Percentiles rank a stretch among this genome's conserved stretches.
These are phyloP conservation scores for Osmerus mordax DNA, from an alignment of 2,113 vertebrate genomes.

Conservation along the genomic window DNA sequence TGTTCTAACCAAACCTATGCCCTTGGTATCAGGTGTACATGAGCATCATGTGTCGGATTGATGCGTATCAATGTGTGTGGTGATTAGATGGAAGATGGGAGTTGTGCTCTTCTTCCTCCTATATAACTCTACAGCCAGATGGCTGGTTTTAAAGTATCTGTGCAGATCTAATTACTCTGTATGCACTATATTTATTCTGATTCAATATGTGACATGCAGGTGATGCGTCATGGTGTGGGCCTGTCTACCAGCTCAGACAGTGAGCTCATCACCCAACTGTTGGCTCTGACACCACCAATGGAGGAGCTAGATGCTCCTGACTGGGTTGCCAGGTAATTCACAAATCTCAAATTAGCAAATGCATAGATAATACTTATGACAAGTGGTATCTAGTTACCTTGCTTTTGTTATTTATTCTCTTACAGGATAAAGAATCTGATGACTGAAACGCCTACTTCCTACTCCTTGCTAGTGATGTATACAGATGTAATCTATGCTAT, in stretches of 20 bases:
- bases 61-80: not conserved
- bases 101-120: too few species aligned
- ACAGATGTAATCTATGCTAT: constrained; percentile 94
- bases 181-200: not conserved
- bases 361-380: not conserved
- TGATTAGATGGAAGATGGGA: not conserved
- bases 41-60: not conserved
- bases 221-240: constrained; percentile 93
- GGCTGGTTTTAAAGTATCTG: too few species aligned
- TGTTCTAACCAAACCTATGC: too few species aligned
- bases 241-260: constrained; percentile 96
- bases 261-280: constrained; percentile 94
- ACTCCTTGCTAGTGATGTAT: constrained; percentile 93
- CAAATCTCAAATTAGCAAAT: too few species aligned
- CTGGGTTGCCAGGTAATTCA: constrained; percentile 91
- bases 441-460: constrained; percentile 91
- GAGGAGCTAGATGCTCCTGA: constrained; percentile 87
- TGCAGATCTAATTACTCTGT: not conserved
- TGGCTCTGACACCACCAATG: constrained; percentile 91
- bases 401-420: constrained; percentile 21
- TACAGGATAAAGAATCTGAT: constrained; percentile 95
- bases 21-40: too few species aligned
- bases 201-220: constrained; percentile 64
- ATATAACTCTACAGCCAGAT: too few species aligned
- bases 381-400: not conserved